Percentiles rank a stretch among this genome's conserved stretches.
Evolutionary conservation across 2,113 vertebrate species (phyloP).

Genomic region (Aldabrachelys gigantea): DNA sequence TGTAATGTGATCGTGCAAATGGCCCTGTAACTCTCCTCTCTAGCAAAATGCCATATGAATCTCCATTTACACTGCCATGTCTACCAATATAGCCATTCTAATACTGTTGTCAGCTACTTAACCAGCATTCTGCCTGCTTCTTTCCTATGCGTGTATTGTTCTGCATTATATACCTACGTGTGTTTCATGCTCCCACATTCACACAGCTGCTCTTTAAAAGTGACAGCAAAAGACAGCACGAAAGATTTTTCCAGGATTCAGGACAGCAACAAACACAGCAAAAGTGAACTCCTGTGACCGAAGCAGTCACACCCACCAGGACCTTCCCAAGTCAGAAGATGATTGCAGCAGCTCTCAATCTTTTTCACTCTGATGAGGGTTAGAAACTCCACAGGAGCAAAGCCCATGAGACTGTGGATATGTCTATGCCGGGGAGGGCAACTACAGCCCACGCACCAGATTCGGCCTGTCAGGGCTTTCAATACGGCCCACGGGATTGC

Average conservation of each 20-base stretch:
- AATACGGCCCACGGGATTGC: too few relatives aligned
- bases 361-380: not conserved
- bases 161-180: not conserved
- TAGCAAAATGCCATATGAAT: not conserved
- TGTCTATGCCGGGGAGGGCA: not conserved
- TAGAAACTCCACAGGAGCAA: not conserved
- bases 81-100: not conserved
- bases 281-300: not conserved
- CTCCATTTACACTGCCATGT: not conserved
- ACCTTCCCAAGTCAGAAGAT: not conserved
- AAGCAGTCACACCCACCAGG: not conserved
- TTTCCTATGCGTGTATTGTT: not conserved
- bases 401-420: not conserved
- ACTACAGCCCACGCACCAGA: too few relatives aligned
- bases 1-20: not conserved
- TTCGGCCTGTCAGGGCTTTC: too few relatives aligned
- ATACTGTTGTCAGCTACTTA: not conserved
- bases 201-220: rapidly evolving
- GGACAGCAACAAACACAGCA: not conserved
- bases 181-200: not conserved
- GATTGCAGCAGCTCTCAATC: not conserved
- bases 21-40: not conserved
- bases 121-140: not conserved
- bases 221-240: not conserved
- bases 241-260: not conserved